Conservation (phyloP, 2,113 vertebrate species). For the Nestor notabilis region DNA sequence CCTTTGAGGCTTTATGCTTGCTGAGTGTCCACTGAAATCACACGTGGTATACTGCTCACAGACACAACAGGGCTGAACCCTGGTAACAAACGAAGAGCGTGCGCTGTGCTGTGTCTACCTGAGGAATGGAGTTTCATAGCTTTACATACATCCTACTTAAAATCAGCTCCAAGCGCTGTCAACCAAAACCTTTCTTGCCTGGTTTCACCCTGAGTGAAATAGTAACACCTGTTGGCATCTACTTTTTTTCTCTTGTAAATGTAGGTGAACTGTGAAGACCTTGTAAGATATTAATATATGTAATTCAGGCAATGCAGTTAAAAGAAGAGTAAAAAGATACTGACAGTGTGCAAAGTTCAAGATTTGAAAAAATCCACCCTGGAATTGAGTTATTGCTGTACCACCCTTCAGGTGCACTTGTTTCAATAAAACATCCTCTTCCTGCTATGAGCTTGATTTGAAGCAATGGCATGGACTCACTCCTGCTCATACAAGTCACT, state of each 20-base stretch:
- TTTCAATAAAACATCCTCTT: constrained; percentile 49
- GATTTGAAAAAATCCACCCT: constrained; percentile 35
- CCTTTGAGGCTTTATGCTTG: not conserved
- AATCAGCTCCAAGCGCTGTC: not conserved
- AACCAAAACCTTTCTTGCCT: not conserved
- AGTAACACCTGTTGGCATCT: not conserved
- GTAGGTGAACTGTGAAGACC: constrained; percentile 47
- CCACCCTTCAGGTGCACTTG: constrained; percentile 17
- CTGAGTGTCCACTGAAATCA: not conserved
- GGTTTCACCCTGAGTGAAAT: not conserved
- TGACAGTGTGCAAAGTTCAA: constrained; percentile 36
- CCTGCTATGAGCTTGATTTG: not conserved
- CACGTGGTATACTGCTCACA: not conserved
- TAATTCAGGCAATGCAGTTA: not conserved
- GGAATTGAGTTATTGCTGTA: constrained; percentile 63
- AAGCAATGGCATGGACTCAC: not conserved
- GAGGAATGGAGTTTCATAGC: not conserved
- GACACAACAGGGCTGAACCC: not conserved
- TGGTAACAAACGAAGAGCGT: not conserved
- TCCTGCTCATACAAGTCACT: not conserved
- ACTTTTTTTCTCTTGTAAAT: not conserved
- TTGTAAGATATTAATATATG: constrained; percentile 58
- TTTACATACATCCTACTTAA: not conserved
- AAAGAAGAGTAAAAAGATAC: not conserved
- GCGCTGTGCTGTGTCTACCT: not conserved